phyloP scores from a whole-genome alignment of 2,888 invertebrate species.

The Archaeoteleia sp. region DNA sequence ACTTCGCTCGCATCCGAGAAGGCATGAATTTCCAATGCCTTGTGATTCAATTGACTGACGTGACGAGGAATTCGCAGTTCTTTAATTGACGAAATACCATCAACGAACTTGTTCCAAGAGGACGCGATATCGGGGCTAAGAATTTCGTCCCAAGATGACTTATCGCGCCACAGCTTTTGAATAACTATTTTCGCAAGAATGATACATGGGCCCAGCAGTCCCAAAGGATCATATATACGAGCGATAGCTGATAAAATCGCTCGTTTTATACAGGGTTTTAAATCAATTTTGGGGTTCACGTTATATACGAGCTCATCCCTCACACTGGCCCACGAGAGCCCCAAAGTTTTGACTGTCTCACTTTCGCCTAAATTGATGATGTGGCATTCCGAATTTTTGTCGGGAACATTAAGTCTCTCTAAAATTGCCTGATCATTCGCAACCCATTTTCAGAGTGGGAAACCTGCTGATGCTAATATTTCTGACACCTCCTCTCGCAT shows the following conservation, averaged over 20 bases:
- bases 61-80: too few species aligned
- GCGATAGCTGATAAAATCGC: conserved; percentile 12
- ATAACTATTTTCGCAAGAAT: conserved; percentile 14
- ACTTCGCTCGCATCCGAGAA: conserved; percentile 27
- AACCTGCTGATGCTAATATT: conserved; percentile 10
- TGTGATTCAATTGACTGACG: too few species aligned
- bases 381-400: too few species aligned
- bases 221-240: conserved; percentile 19
- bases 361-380: conserved; percentile 7
- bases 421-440: too few species aligned
- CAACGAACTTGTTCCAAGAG: too few species aligned
- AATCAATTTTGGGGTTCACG: not conserved
- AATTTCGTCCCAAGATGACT: conserved; percentile 26
- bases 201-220: conserved; percentile 15
- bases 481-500: not conserved
- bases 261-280: not conserved
- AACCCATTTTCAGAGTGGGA: conserved; percentile 23
- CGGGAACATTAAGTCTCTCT: too few species aligned
- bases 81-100: too few species aligned
- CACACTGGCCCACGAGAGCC: conserved; percentile 2
- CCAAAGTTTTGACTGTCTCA: conserved; percentile 4
- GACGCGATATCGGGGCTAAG: too few species aligned
- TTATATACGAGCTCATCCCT: conserved; percentile 4
- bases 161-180: conserved; percentile 19
- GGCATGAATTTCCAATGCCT: not conserved